Percentiles rank a stretch among this genome's conserved stretches.
phyloP scores from a whole-genome alignment of 1,140 invertebrate species.

The Apis mellifera region Amel_HAv3.1 CM009935.2:3405001-3405500 shows the following conservation, averaged over 20 bases:
- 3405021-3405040: conserved; percentile 2
- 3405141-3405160: no score
- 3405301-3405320: no score
- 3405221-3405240: not conserved
- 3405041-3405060: not conserved
- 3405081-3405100: not conserved
- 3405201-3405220: not conserved
- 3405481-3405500: conserved; percentile 1
- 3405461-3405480: conserved; percentile 45
- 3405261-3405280: not conserved
- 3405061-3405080: not conserved
- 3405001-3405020: conserved; percentile 22
- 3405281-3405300: no score
- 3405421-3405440: conserved; percentile 25
- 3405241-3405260: conserved; percentile 12
- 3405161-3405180: not conserved
- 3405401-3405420: conserved; percentile 37
- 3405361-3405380: conserved; percentile 15
- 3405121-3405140: no score
- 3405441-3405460: conserved; percentile 26
- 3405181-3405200: no score
- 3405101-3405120: not conserved
- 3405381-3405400: conserved; percentile 16
- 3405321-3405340: no score
- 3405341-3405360: not conserved